Evolutionary conservation across 2,888 invertebrate species (phyloP).

Genomic region (Carpatolechia fugitivella): DNA sequence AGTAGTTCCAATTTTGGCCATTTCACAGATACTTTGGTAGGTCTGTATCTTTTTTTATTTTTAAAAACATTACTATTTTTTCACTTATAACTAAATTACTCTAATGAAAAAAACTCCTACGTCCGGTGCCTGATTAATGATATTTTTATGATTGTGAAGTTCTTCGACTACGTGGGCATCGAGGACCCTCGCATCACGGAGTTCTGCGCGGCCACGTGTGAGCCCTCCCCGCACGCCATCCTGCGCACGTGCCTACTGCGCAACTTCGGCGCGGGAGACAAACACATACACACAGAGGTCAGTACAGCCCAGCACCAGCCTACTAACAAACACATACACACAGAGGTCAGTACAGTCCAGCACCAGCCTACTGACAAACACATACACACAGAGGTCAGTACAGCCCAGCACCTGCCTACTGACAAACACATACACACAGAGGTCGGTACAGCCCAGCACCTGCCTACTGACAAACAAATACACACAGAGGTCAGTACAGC

Average conservation of each 20-base stretch:
- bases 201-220: conserved; percentile 97
- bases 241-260: conserved; percentile 94
- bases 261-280: conserved; percentile 94
- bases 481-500: too few species aligned
- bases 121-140: too few species aligned
- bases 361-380: background rate
- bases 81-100: too few species aligned
- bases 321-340: background rate
- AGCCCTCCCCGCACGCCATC: conserved; percentile 96
- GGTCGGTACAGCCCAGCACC: background rate
- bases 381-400: too few species aligned
- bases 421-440: too few species aligned
- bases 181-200: conserved; percentile 96
- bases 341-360: background rate
- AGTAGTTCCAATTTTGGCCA: too few species aligned
- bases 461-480: background rate
- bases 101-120: too few species aligned
- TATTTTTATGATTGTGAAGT: conserved; percentile 58
- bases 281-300: conserved; percentile 85
- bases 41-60: too few species aligned
- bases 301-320: too few species aligned
- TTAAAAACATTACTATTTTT: too few species aligned
- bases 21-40: too few species aligned
- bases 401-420: too few species aligned
- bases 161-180: conserved; percentile 95